phyloP scores from a whole-genome alignment of 2,113 vertebrate genomes.

The Sinosuthora webbiana region DNA sequence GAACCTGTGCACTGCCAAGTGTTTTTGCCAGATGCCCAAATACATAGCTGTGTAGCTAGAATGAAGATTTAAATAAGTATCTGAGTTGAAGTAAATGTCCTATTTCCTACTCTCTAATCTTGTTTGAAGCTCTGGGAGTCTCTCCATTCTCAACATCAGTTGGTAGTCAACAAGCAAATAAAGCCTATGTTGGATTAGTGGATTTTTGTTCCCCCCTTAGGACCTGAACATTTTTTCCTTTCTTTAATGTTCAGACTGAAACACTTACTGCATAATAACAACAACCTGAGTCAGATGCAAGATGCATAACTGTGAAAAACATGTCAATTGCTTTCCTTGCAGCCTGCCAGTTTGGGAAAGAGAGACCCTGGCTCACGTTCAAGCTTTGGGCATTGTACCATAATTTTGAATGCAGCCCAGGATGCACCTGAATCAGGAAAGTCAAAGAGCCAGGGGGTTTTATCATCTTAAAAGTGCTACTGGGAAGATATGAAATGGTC shows the following conservation, averaged over 20 bases:
- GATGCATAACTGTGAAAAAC: slow-evolving; percentile 34
- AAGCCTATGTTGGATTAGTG: slow-evolving; percentile 56
- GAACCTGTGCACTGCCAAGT: neutral
- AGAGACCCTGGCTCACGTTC: slow-evolving; percentile 10
- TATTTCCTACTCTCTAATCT: slow-evolving; percentile 58
- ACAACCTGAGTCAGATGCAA: slow-evolving; percentile 45
- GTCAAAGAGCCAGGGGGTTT: neutral
- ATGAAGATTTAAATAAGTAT: slow-evolving; percentile 47
- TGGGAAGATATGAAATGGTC: neutral
- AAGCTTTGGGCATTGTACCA: neutral
- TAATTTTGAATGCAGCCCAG: neutral
- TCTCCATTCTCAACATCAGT: neutral
- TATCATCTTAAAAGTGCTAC: neutral
- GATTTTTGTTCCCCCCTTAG: slow-evolving; percentile 47
- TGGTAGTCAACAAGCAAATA: slow-evolving; percentile 57
- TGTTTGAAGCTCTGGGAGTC: slow-evolving; percentile 49
- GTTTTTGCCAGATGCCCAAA: slow-evolving; percentile 31
- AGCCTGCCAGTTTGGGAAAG: slow-evolving; percentile 38
- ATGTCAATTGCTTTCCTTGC: slow-evolving; percentile 20
- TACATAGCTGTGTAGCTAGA: neutral
- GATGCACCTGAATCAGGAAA: slow-evolving; percentile 7
- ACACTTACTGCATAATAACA: slow-evolving; percentile 42
- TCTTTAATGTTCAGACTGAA: slow-evolving; percentile 50
- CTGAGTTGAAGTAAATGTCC: slow-evolving; percentile 55
- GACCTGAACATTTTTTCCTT: slow-evolving; percentile 37